These are phyloP conservation scores for Liasis olivaceus DNA, from an alignment of 2,797 vertebrate genomes.

Conservation along the genomic window DNA sequence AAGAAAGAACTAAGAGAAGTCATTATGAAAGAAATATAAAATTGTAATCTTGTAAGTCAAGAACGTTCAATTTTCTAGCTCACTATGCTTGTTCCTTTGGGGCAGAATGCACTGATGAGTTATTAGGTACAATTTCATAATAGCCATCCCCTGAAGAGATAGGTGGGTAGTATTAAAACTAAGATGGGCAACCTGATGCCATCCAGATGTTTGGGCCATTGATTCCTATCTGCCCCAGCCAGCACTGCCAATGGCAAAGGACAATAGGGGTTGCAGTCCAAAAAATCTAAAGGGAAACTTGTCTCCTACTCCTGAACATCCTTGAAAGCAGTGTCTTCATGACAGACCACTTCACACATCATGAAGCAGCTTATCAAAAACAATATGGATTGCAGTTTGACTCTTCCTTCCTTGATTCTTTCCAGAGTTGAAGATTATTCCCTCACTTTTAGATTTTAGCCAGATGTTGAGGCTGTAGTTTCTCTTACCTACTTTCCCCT, in stretches of 20 bases:
- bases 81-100: constrained; percentile 53
- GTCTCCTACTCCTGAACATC: not conserved
- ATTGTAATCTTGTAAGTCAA: constrained; percentile 57
- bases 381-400: no score
- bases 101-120: not conserved
- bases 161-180: not conserved
- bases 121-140: not conserved
- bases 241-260: not conserved
- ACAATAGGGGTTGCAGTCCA: not conserved
- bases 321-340: not conserved
- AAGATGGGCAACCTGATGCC: not conserved
- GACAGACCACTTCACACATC: no score
- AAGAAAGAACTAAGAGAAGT: constrained; percentile 61
- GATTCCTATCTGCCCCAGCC: not conserved
- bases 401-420: no score
- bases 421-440: not conserved
- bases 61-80: constrained; percentile 49
- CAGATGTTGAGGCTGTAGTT: not conserved
- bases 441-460: not conserved
- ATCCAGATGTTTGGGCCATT: not conserved
- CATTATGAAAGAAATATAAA: constrained; percentile 69
- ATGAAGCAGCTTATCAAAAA: no score
- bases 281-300: not conserved
- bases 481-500: not conserved
- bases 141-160: not conserved